These are phyloP conservation scores for Parascotia fuliginaria DNA, from an alignment of 2,888 invertebrate species.

Conservation along the genomic window DNA sequence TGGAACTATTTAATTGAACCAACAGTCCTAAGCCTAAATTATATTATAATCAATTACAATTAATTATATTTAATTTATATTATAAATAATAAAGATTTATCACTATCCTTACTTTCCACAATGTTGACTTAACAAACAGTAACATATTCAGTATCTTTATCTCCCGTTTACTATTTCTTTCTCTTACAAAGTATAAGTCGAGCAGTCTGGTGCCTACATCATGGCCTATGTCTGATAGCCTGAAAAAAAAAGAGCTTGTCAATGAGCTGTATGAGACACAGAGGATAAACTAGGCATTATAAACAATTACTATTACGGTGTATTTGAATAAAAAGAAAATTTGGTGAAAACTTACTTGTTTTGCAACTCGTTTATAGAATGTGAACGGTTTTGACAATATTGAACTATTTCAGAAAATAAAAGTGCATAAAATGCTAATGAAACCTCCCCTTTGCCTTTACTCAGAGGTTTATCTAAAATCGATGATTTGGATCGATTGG, in stretches of 20 bases:
- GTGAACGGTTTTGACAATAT: slow-evolving; percentile 98
- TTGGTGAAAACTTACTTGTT: slow-evolving; percentile 91
- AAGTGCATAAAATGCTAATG: slow-evolving; percentile 96
- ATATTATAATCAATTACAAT: too few relatives aligned
- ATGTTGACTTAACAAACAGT: slow-evolving; percentile 96
- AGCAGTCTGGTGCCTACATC: slow-evolving; percentile 97
- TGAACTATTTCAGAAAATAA: slow-evolving; percentile 99
- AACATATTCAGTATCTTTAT: slow-evolving; percentile 97
- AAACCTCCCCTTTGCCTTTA: slow-evolving; percentile 96
- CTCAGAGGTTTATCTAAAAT: slow-evolving; percentile 96
- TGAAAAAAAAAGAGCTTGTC: too few relatives aligned
- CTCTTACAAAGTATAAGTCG: slow-evolving; percentile 97
- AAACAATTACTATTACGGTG: too few relatives aligned
- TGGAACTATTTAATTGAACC: too few relatives aligned
- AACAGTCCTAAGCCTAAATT: too few relatives aligned
- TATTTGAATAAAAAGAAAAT: too few relatives aligned
- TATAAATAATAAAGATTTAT: too few relatives aligned
- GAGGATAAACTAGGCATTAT: too few relatives aligned
- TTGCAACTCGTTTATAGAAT: slow-evolving; percentile 97
- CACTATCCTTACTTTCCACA: slow-evolving; percentile 93
- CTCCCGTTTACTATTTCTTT: slow-evolving; percentile 97
- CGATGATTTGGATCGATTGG: slow-evolving; percentile 88
- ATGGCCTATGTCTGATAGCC: slow-evolving; percentile 96
- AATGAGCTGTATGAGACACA: too few relatives aligned
- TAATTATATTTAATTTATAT: too few relatives aligned